Evolutionary conservation across 2,888 invertebrate genomes (phyloP), one percentile per base, ranked within the genome.

Genomic region (Ernsta delagoae): DNA sequence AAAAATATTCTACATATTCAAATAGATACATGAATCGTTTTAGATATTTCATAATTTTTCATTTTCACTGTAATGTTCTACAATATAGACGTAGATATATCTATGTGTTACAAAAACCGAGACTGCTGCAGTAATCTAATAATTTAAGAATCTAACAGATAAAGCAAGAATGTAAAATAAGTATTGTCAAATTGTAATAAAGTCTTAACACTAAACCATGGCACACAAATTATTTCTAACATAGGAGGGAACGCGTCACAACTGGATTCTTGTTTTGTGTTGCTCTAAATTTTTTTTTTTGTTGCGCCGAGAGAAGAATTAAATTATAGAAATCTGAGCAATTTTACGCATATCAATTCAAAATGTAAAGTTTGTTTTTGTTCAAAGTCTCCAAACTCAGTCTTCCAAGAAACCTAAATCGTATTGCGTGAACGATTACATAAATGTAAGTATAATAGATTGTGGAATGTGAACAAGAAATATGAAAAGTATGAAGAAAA

Each of bases 221-320:
- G 92, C 92, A 93, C 92, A 86, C 82, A 90, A 90, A 90, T 85
- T 89, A 90, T 86, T 83, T 85, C 86, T 90, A 90, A 90, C 87
- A 86, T 84, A 91, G 92, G 93, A 92, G 90, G 93, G 93, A 92
- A 86, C 87, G 78, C 81, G 86, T 92, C 93, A 93, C 93, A 93
- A 92, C 92, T 84, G 87, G 87, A 82, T 78, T 79, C 77, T 75
- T 78, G 62, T 62, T 68, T 60, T n/a, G 39, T 48, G 68, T 62
- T 62, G 68, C 45, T 57, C 24, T 43, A 16, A 31, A 39, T 62
- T 41, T 48, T 39, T 39, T 43, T 61, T 60, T 39, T 62, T 36
- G 45, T 68, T 68, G 62, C 62, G 16, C 57, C 63, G 50, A 59
- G 34, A 57, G 60, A 60, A 50, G 60, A 41, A 60, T 59, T 34